Evolutionary conservation across 35 echinoderm and acorn worm species (phyloP).

Genomic region (Chiridota heheva): DNA sequence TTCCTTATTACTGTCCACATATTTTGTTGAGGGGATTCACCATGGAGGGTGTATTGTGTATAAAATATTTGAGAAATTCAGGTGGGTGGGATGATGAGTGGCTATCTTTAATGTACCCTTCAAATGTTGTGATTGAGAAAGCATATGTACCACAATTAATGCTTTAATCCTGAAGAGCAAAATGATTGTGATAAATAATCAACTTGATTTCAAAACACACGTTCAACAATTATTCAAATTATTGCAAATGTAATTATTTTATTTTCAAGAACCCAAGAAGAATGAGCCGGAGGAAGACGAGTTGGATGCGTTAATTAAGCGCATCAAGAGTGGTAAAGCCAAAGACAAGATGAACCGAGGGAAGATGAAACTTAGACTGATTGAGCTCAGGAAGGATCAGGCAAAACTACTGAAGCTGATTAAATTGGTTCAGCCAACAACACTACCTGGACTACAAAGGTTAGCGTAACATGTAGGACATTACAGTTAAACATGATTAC

Average conservation of each 20-base stretch:
- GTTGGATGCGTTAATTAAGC: constrained; percentile 86
- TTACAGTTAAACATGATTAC: not conserved
- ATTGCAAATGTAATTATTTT: not conserved
- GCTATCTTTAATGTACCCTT: too few relatives aligned
- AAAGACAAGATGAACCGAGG: constrained; percentile 77
- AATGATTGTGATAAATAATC: too few relatives aligned
- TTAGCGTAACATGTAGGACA: not conserved
- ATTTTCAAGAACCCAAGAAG: constrained; percentile 13
- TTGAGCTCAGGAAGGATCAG: constrained; percentile 87
- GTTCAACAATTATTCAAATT: not conserved
- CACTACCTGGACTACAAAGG: constrained; percentile 33
- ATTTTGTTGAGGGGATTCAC: too few relatives aligned
- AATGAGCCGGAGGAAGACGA: constrained; percentile 50
- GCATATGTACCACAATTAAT: too few relatives aligned
- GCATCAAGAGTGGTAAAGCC: constrained; percentile 70
- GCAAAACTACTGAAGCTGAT: constrained; percentile 63
- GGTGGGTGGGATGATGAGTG: too few relatives aligned
- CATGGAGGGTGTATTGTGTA: too few relatives aligned
- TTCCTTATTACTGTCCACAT: too few relatives aligned
- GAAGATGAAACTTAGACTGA: constrained; percentile 66
- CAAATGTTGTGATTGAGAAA: too few relatives aligned
- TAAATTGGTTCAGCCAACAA: constrained; percentile 67
- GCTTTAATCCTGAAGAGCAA: too few relatives aligned
- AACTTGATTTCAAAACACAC: not conserved
- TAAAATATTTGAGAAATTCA: too few relatives aligned